Percentiles rank a stretch among this genome's conserved stretches.
Conservation (phyloP, 2,888 invertebrate genomes). For the Halocaridina rubra region DNA sequence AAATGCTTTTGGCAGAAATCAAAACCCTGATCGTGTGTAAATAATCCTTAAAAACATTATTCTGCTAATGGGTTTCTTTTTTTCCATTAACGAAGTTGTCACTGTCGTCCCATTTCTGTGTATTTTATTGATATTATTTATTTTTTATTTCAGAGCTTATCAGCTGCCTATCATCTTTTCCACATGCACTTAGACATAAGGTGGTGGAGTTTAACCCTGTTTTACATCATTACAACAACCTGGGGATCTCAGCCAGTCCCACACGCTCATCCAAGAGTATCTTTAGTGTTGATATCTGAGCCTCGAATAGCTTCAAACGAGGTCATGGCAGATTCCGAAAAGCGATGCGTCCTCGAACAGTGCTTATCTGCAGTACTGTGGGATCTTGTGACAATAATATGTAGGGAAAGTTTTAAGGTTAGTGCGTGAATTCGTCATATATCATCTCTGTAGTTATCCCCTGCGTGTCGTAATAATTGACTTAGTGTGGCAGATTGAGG, state of each 20-base stretch:
- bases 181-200: constrained; percentile 61
- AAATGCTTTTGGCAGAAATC: no score
- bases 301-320: background rate
- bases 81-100: no score
- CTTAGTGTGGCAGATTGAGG: no score
- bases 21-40: no score
- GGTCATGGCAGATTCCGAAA: background rate
- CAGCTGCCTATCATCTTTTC: constrained; percentile 59
- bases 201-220: constrained; percentile 59
- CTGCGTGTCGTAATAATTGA: no score
- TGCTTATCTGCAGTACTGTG: constrained; percentile 27
- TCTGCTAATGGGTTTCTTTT: no score
- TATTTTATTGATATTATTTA: background rate
- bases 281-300: constrained; percentile 9
- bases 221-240: constrained; percentile 36
- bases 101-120: no score
- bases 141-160: constrained; percentile 37
- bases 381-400: constrained; percentile 39
- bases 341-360: background rate
- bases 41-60: no score
- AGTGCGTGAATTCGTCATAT: background rate
- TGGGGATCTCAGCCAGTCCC: background rate
- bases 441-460: no score
- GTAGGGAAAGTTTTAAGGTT: constrained; percentile 6
- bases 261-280: background rate